These are phyloP conservation scores for Drosophila mojavensis DNA, from an alignment of 1,140 invertebrate species.

Conservation along the genomic window DNA sequence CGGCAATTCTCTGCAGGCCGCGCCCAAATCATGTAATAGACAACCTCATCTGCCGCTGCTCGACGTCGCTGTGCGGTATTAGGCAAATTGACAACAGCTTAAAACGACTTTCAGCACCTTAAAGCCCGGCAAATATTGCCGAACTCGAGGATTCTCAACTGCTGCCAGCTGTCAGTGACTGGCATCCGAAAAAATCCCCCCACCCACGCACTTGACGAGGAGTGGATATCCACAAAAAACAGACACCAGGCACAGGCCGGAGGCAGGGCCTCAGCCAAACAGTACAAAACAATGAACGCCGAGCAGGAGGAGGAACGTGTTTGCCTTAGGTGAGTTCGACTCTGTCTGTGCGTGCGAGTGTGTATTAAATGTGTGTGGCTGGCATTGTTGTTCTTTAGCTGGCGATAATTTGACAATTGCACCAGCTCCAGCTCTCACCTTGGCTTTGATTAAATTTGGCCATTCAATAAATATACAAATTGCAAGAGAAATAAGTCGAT, in stretches of 20 bases:
- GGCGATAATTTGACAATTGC: constrained; percentile 47
- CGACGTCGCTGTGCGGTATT: constrained; percentile 50
- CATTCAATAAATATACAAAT: constrained; percentile 29
- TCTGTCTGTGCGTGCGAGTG: constrained; percentile 6
- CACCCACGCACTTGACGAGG: constrained; percentile 59
- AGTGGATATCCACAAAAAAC: constrained; percentile 24
- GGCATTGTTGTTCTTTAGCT: constrained; percentile 21
- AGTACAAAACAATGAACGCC: constrained; percentile 56
- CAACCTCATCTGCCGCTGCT: constrained; percentile 28
- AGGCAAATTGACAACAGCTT: constrained; percentile 80
- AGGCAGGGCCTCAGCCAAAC: constrained; percentile 19
- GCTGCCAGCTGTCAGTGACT: constrained; percentile 39
- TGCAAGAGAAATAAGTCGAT: not conserved
- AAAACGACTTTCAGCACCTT: constrained; percentile 74
- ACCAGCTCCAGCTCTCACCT: constrained; percentile 26
- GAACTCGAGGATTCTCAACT: constrained; percentile 54
- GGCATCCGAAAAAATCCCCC: constrained; percentile 33
- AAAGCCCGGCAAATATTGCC: constrained; percentile 66
- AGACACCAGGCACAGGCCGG: constrained; percentile 22
- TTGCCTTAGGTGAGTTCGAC: constrained; percentile 71
- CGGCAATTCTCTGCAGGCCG: constrained; percentile 34
- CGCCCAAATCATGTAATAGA: constrained; percentile 52
- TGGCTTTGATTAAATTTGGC: constrained; percentile 28
- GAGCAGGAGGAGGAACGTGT: constrained; percentile 70
- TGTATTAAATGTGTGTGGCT: constrained; percentile 12